Base-by-base conservation (phyloP, 2,113 vertebrate genomes). In the Catharus minimus region DNA sequence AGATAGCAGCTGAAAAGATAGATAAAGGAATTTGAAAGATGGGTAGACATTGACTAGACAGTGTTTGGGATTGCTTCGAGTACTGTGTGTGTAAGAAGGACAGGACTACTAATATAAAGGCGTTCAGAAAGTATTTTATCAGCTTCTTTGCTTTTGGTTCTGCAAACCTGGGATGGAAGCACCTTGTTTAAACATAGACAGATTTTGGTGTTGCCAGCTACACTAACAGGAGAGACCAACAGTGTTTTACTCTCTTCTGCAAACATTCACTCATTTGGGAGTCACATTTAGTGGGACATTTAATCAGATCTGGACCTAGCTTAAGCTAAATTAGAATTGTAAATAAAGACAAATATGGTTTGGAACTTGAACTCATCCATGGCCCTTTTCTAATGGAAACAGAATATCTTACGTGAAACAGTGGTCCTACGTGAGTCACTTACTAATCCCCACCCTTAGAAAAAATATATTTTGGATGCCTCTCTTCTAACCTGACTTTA, bases 401-500 rank as follows among this genome's bases (percentile, higher is more conserved):
- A 88, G 18, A 78, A 33, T 86, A 46, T 52, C 43, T 85, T 94
- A 80, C 1, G 1, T 89, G 52, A 71, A 89, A 58, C 28, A 82
- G 72, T 76, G 89, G 36, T 85, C 60, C 90, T 92, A 89, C 0
- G 1, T 91, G 85, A 89, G 66, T 94, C 87, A 58, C 50, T 65
- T 61, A 86, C 84, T 91, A 69, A 69, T 82, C 87, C 44, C 46
- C 78, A 91, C 72, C 67, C 93, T 58, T 77, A 93, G 76, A 62
- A 88, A 91, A 94, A 94, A 80, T 66, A 76, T 62, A 76, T 94
- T 88, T 94, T 95, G 94, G 89, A 92, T 83, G 89, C 36, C 76
- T 94, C 27, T 82, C 64, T 80, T 65, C 91, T 91, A 95, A 94
- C 91, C 93, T 93, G 87, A 87, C 85, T 94, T 85, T 50, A 94